Percentiles rank a stretch among this genome's conserved stretches.
Evolutionary conservation across 2,797 vertebrate species (phyloP).

Genomic region (Champsocephalus gunnari): DNA sequence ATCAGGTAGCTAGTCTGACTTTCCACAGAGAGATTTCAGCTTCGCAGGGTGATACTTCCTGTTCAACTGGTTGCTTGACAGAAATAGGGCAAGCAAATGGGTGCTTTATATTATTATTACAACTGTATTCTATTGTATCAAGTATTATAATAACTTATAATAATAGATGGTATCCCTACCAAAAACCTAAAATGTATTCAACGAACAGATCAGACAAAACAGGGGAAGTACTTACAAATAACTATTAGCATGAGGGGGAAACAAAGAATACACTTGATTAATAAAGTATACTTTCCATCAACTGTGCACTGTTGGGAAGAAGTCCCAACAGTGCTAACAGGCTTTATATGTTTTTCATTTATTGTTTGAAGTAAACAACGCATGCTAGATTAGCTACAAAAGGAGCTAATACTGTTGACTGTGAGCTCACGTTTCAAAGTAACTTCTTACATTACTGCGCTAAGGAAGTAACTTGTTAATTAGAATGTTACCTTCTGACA

Average conservation of each 20-base stretch:
- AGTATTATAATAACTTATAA: background rate
- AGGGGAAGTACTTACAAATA: background rate
- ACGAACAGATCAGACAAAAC: background rate
- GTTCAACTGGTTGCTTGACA: background rate
- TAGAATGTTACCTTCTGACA: too few species aligned
- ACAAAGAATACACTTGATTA: background rate
- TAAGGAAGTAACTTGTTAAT: too few species aligned
- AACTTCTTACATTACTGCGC: too few species aligned
- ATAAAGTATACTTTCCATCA: background rate
- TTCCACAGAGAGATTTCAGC: constrained; percentile 19
- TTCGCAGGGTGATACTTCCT: background rate
- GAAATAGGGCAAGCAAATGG: background rate
- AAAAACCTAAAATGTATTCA: background rate
- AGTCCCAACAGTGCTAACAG: background rate
- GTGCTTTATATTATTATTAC: background rate
- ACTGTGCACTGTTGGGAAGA: background rate
- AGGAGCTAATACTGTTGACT: too few species aligned
- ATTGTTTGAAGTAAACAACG: too few species aligned
- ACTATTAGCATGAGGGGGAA: background rate
- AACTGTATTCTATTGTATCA: background rate
- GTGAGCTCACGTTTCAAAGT: too few species aligned
- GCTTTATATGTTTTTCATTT: too few species aligned
- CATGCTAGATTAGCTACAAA: too few species aligned
- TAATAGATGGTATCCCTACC: background rate
- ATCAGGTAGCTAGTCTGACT: constrained; percentile 4